Conservation (phyloP, 2,888 invertebrate species). For the Lasioglossum vierecki region DNA sequence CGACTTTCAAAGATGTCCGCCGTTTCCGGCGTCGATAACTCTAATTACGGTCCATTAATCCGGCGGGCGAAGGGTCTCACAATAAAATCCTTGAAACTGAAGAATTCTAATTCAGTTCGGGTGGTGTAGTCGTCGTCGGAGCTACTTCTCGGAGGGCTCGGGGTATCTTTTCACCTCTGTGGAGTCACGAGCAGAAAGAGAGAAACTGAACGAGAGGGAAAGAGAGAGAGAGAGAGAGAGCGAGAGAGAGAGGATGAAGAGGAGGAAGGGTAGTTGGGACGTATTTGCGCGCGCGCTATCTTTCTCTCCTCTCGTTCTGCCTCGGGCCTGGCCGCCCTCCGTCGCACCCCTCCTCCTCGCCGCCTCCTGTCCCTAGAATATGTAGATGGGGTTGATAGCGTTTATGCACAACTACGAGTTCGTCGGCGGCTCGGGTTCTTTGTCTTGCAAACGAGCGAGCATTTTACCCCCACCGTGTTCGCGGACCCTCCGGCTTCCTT, state of each 20-base stretch:
- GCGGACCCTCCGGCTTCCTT: slow-evolving; percentile 33
- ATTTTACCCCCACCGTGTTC: slow-evolving; percentile 66
- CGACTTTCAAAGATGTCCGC: not conserved
- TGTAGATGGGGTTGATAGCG: slow-evolving; percentile 80
- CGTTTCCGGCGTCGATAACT: slow-evolving; percentile 19
- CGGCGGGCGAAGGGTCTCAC: slow-evolving; percentile 10
- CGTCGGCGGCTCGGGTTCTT: slow-evolving; percentile 76
- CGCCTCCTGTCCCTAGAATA: slow-evolving; percentile 67
- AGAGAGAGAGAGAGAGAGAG: not conserved
- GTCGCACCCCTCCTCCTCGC: slow-evolving; percentile 20
- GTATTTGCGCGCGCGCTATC: slow-evolving; percentile 59
- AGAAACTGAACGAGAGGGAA: not conserved
- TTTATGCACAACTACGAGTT: slow-evolving; percentile 79
- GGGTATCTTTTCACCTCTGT: slow-evolving; percentile 45
- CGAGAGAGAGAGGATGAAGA: not conserved
- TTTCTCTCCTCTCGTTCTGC: slow-evolving; percentile 45
- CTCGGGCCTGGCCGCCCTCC: slow-evolving; percentile 27
- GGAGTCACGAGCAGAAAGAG: slow-evolving; percentile 1
- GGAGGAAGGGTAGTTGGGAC: slow-evolving; percentile 27
- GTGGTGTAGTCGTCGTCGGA: slow-evolving; percentile 22
- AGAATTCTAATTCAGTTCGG: slow-evolving; percentile 53
- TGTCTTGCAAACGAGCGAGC: slow-evolving; percentile 81
- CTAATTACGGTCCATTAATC: slow-evolving; percentile 47
- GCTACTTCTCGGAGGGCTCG: slow-evolving; percentile 35
- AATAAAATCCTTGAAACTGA: slow-evolving; percentile 44